Percentiles rank a stretch among this genome's conserved stretches.
These are phyloP conservation scores for Scaeva pyrastri DNA, from an alignment of 2,888 invertebrate species.

Conservation along the genomic window DNA sequence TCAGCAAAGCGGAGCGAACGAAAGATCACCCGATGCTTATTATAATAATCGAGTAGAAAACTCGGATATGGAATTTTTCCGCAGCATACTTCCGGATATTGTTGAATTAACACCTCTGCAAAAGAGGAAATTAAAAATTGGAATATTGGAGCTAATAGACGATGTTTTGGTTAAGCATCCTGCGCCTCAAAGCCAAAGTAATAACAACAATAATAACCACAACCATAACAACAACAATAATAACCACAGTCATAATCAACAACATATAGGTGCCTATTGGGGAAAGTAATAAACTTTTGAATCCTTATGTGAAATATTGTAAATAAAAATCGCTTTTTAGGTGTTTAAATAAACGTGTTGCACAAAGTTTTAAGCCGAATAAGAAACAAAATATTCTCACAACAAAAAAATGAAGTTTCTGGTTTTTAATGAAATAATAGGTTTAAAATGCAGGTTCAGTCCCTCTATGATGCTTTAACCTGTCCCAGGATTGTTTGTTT, in stretches of 20 bases:
- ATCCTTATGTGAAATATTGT: background rate
- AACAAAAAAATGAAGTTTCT: background rate
- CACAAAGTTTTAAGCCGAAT: conserved; percentile 21
- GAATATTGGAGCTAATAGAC: conserved; percentile 85
- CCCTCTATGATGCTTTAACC: no score
- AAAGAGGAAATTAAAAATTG: conserved; percentile 85
- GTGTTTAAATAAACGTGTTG: conserved; percentile 43
- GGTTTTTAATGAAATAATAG: no score
- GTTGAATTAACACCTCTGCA: conserved; percentile 84
- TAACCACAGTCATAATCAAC: conserved; percentile 42
- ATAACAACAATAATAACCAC: conserved; percentile 11
- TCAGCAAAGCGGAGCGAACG: conserved; percentile 78
- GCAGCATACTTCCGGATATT: conserved; percentile 85
- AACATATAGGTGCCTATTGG: conserved; percentile 45
- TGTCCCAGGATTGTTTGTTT: no score
- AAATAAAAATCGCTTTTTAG: conserved; percentile 25
- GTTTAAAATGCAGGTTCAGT: no score
- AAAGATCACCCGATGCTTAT: conserved; percentile 68
- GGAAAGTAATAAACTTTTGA: conserved; percentile 34
- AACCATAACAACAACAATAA: conserved; percentile 11
- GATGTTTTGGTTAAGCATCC: conserved; percentile 83
- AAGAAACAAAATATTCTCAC: background rate
- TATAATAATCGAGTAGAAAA: conserved; percentile 79
- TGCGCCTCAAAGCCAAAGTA: conserved; percentile 50
- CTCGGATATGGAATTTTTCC: conserved; percentile 84